Evolutionary conservation across 2,888 invertebrate species (phyloP).

Genomic region (Busseola fusca): DNA sequence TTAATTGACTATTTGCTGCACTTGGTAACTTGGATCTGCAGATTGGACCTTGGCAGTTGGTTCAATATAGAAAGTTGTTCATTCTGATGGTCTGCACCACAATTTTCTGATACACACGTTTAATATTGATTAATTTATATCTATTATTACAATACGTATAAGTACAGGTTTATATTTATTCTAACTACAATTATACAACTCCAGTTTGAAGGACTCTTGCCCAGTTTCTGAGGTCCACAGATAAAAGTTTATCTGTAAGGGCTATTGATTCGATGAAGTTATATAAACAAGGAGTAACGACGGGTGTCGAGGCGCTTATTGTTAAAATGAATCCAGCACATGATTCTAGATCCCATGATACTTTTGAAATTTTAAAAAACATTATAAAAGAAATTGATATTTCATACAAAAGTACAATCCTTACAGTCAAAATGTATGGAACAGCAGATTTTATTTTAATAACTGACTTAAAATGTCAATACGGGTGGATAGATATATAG

Average conservation of each 20-base stretch:
- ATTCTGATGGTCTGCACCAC: background rate
- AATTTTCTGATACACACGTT: background rate
- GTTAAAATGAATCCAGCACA: background rate
- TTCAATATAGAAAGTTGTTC: background rate
- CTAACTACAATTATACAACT: constrained; percentile 36
- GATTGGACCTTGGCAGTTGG: background rate
- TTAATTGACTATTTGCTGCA: no score
- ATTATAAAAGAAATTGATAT: background rate
- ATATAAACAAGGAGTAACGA: background rate
- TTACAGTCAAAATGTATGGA: background rate
- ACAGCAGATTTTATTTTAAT: no score
- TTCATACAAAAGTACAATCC: background rate
- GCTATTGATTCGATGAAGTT: background rate
- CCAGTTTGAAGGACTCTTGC: constrained; percentile 6
- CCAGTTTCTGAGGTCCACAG: background rate
- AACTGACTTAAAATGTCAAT: no score
- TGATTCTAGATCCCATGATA: background rate
- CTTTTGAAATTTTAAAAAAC: background rate
- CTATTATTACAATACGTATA: constrained; percentile 37
- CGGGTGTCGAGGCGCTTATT: background rate
- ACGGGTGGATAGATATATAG: no score
- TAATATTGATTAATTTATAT: constrained; percentile 4
- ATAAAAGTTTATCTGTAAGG: background rate
- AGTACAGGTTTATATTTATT: constrained; percentile 43
- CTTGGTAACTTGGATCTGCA: no score